Evolutionary conservation across 2,797 vertebrate genomes (phyloP).

Genomic region (Adrianichthys oophorus): DNA sequence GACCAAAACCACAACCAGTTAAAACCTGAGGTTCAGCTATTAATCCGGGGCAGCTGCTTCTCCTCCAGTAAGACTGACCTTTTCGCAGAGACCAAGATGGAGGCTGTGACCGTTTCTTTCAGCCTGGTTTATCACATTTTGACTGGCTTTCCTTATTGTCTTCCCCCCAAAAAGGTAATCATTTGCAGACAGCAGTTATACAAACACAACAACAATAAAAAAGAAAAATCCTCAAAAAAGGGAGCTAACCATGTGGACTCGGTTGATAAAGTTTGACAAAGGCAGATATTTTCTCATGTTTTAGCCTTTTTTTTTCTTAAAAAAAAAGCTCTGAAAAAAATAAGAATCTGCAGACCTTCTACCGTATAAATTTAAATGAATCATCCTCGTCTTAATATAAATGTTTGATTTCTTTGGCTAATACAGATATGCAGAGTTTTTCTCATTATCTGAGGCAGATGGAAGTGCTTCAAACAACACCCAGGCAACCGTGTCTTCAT

Average conservation of each 20-base stretch:
- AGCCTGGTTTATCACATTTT: constrained; percentile 8
- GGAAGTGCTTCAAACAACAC: constrained; percentile 49
- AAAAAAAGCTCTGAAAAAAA: constrained; percentile 1
- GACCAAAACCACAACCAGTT: too few species aligned
- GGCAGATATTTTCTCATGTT: not conserved
- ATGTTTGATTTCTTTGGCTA: constrained; percentile 57
- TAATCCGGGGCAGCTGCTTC: not conserved
- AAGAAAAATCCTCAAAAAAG: constrained; percentile 7
- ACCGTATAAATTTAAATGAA: constrained; percentile 50
- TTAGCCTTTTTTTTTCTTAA: too few species aligned
- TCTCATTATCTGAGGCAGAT: constrained; percentile 59
- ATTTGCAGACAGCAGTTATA: constrained; percentile 25
- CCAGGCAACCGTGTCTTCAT: constrained; percentile 41
- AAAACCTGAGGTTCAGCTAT: not conserved
- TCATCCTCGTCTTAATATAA: constrained; percentile 42
- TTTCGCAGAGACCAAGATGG: constrained; percentile 2
- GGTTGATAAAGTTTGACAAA: constrained; percentile 12
- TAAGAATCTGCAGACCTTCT: constrained; percentile 10
- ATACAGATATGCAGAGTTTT: constrained; percentile 62
- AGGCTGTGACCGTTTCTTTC: not conserved
- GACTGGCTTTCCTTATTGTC: not conserved
- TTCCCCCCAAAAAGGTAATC: constrained; percentile 8
- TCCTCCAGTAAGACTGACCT: too few species aligned
- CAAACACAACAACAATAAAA: not conserved
- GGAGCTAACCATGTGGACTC: constrained; percentile 10